Evolutionary conservation across 2,888 invertebrate genomes (phyloP).

Genomic region (Orthosia incerta): DNA sequence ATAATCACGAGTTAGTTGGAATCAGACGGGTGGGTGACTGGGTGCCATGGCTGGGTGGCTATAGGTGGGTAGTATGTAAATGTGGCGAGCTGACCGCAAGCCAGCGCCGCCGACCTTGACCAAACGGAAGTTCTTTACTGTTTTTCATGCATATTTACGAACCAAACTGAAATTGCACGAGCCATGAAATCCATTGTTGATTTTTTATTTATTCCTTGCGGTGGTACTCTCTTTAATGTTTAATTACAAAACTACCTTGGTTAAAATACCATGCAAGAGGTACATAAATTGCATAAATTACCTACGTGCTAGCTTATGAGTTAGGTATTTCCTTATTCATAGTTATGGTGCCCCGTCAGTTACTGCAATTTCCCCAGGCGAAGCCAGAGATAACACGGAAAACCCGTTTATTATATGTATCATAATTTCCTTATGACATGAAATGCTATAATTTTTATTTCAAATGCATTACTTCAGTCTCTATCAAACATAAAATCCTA

Average conservation of each 20-base stretch:
- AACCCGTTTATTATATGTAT: conserved; percentile 2
- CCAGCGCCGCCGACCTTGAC: conserved; percentile 75
- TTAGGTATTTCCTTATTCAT: conserved; percentile 11
- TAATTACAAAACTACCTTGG: conserved; percentile 12
- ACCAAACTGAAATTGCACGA: conserved; percentile 64
- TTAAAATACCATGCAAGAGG: neutral
- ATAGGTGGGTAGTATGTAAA: conserved; percentile 50
- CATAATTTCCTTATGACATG: conserved; percentile 28
- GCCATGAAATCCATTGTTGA: conserved; percentile 50
- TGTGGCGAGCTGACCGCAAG: conserved; percentile 51
- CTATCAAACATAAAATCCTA: neutral
- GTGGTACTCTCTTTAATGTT: conserved; percentile 16
- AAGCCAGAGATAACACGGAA: conserved; percentile 25
- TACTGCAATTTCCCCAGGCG: conserved; percentile 5
- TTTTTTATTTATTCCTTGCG: conserved; percentile 25
- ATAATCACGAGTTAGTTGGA: conserved; percentile 23
- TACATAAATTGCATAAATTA: conserved; percentile 11
- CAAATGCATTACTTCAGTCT: conserved; percentile 8
- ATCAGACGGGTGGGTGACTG: conserved; percentile 23
- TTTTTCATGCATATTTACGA: conserved; percentile 75
- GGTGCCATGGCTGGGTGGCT: conserved; percentile 13
- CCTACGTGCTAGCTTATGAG: conserved; percentile 5
- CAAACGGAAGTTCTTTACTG: conserved; percentile 73
- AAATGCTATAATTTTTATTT: too few relatives aligned
- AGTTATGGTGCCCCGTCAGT: conserved; percentile 5